Conservation (phyloP, 2,113 vertebrate genomes). For the Pedionomus torquatus region DNA sequence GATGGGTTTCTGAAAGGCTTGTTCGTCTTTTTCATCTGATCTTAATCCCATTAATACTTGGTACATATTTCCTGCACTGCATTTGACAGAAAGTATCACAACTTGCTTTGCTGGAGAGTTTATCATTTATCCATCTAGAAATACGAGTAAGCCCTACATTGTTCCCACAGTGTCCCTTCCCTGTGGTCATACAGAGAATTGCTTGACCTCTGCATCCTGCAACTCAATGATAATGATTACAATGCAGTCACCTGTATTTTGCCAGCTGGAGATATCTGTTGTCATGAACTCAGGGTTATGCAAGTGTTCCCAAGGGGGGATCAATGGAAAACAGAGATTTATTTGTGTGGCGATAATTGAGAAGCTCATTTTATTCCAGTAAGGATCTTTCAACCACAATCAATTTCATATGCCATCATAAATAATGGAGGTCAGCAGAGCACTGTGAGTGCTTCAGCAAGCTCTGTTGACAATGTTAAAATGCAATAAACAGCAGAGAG, state of each 20-base stretch:
- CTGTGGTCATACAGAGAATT: background rate
- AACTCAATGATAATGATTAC: slow-evolving; percentile 31
- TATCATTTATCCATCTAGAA: background rate
- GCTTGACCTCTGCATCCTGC: slow-evolving; percentile 44
- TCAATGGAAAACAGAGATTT: slow-evolving; percentile 69
- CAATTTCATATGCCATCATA: slow-evolving; percentile 79
- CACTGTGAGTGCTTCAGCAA: background rate
- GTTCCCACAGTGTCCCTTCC: background rate
- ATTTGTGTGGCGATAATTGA: slow-evolving; percentile 77
- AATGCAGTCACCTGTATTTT: slow-evolving; percentile 40
- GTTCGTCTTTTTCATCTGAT: slow-evolving; percentile 16
- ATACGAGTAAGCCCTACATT: background rate
- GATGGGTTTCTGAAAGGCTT: slow-evolving; percentile 3
- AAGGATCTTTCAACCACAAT: slow-evolving; percentile 83
- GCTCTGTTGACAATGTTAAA: slow-evolving; percentile 66
- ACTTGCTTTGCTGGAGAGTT: background rate
- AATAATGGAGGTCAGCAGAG: slow-evolving; percentile 79
- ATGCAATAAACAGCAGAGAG: slow-evolving; percentile 28
- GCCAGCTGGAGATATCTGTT: slow-evolving; percentile 57
- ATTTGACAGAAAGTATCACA: background rate
- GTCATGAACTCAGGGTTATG: slow-evolving; percentile 57
- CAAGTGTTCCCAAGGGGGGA: slow-evolving; percentile 45
- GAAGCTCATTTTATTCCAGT: slow-evolving; percentile 83
- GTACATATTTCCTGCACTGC: slow-evolving; percentile 16
- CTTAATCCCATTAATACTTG: slow-evolving; percentile 47